Evolutionary conservation across 2,888 invertebrate species (phyloP).

Genomic region (Folsomia candida): DNA sequence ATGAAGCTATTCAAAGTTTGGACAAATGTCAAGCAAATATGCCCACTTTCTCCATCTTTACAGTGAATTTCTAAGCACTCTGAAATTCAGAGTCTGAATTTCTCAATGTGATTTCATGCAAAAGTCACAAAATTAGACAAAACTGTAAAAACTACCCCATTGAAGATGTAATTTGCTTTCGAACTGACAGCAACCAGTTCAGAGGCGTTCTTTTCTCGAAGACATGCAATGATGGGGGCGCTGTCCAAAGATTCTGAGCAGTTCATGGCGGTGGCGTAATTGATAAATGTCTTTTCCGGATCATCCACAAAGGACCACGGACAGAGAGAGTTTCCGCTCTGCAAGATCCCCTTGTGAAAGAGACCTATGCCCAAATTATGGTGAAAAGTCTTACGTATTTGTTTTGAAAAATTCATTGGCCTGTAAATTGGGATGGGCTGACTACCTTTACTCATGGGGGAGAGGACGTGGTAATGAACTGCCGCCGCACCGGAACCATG

Average conservation of each 20-base stretch:
- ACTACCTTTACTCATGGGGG: constrained; percentile 26
- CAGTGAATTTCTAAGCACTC: no score
- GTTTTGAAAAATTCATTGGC: no score
- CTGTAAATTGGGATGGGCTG: no score
- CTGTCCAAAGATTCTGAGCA: background rate
- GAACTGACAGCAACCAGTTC: background rate
- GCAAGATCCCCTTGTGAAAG: constrained; percentile 24
- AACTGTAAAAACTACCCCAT: background rate
- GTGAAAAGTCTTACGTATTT: no score
- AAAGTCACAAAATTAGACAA: no score
- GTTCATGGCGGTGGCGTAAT: background rate
- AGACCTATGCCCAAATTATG: constrained; percentile 16
- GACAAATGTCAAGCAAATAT: no score
- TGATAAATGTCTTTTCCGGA: background rate
- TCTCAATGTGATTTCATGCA: no score
- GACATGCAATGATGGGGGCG: background rate
- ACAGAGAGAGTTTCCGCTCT: constrained; percentile 26
- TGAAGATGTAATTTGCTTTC: background rate
- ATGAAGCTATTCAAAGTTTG: no score
- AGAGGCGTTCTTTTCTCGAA: background rate
- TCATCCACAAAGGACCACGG: constrained; percentile 33
- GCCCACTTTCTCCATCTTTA: no score
- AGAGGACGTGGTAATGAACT: constrained; percentile 24
- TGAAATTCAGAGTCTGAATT: no score
- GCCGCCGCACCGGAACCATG: constrained; percentile 26